A percentile compares a stretch with the other conserved stretches of the same genome.
Conservation (phyloP, 2,113 vertebrate genomes). For the Epinephelus moara region DNA sequence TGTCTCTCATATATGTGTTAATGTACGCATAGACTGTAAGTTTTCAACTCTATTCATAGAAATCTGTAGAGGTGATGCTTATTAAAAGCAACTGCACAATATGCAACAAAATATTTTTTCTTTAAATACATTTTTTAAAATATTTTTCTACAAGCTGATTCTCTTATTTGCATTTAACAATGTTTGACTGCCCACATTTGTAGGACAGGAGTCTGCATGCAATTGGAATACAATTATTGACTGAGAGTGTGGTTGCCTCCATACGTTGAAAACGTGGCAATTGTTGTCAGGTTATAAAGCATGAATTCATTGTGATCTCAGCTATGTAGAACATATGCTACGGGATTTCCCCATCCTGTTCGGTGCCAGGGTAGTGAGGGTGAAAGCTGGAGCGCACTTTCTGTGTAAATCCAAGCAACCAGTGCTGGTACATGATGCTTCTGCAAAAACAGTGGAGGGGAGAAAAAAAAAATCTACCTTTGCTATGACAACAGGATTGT, state of each 20-base stretch:
- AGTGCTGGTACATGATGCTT: slow-evolving; percentile 43
- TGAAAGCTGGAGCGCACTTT: slow-evolving; percentile 52
- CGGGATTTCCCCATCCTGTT: slow-evolving; percentile 66
- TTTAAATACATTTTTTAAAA: neutral
- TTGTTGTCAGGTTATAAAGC: slow-evolving; percentile 58
- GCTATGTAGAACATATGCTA: slow-evolving; percentile 65
- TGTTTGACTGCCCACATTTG: neutral
- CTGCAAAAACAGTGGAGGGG: neutral
- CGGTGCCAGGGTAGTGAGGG: slow-evolving; percentile 47
- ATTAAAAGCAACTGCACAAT: neutral
- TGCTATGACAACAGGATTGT: slow-evolving; percentile 28
- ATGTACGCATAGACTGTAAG: neutral
- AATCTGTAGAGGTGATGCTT: neutral
- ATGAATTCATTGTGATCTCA: slow-evolving; percentile 66
- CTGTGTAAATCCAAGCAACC: slow-evolving; percentile 53
- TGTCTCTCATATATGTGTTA: neutral
- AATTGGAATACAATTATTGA: slow-evolving; percentile 6
- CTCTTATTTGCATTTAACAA: slow-evolving; percentile 5
- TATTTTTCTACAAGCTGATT: neutral
- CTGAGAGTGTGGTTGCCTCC: neutral
- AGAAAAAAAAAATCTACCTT: neutral
- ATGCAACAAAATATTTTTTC: neutral
- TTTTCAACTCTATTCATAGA: neutral
- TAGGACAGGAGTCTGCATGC: neutral
- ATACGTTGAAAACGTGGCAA: slow-evolving; percentile 11